Percentiles rank a stretch among this genome's conserved stretches.
Conservation (phyloP, 2,888 invertebrate genomes). For the Hydrotaea diabolus region DNA sequence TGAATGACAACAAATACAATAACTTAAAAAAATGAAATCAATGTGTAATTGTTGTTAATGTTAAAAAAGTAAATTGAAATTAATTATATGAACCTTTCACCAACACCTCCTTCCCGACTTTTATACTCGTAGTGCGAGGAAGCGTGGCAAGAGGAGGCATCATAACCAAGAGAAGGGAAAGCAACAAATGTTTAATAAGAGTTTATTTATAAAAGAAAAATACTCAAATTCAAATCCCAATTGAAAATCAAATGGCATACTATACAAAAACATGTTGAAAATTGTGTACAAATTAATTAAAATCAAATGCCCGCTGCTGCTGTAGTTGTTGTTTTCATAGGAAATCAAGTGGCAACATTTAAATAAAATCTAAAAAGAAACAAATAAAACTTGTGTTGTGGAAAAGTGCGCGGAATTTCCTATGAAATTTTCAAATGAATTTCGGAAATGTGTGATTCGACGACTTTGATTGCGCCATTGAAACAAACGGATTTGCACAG, state of each 20-base stretch:
- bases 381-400: not conserved
- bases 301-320: not conserved
- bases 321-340: conserved; percentile 3
- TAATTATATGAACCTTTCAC: not conserved
- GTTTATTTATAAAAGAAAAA: not conserved
- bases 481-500: conserved; percentile 86
- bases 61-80: not conserved
- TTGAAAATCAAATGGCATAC: not conserved
- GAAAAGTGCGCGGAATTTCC: conserved; percentile 1
- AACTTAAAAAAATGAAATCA: not conserved
- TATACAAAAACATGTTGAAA: conserved; percentile 15
- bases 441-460: conserved; percentile 83
- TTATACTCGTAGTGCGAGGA: too few species aligned
- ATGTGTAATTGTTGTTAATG: conserved; percentile 13
- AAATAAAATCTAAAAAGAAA: not conserved
- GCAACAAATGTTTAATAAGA: conserved; percentile 16
- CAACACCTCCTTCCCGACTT: not conserved
- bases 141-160: too few species aligned
- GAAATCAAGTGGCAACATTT: not conserved
- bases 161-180: not conserved
- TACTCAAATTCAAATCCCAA: not conserved
- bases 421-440: conserved; percentile 27
- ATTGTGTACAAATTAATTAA: conserved; percentile 3
- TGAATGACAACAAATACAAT: not conserved
- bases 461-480: conserved; percentile 84